These are phyloP conservation scores for Meteorus cinctellus DNA, from an alignment of 2,888 invertebrate species.

Conservation along the genomic window DNA sequence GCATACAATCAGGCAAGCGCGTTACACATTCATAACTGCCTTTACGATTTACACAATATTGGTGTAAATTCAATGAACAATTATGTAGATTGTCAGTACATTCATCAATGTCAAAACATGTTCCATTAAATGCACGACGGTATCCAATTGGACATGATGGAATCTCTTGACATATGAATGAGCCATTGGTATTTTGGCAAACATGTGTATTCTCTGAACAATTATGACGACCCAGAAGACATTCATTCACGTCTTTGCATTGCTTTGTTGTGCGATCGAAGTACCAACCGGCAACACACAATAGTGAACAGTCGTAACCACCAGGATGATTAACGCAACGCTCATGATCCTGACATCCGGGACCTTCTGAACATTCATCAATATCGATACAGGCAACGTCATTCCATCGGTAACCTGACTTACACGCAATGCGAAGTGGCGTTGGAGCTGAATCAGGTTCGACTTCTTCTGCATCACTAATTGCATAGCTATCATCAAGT, in stretches of 20 bases:
- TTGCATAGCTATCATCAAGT: not conserved
- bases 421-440: slow-evolving; percentile 53
- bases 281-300: slow-evolving; percentile 65
- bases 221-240: slow-evolving; percentile 75
- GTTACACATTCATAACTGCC: slow-evolving; percentile 74
- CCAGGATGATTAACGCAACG: slow-evolving; percentile 74
- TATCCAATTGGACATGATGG: slow-evolving; percentile 60
- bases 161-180: slow-evolving; percentile 60
- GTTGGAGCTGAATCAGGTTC: not conserved
- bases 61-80: slow-evolving; percentile 59
- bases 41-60: slow-evolving; percentile 73
- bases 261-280: slow-evolving; percentile 59
- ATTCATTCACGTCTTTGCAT: slow-evolving; percentile 77
- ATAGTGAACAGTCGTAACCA: slow-evolving; percentile 72
- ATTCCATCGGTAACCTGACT: slow-evolving; percentile 58
- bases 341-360: slow-evolving; percentile 69
- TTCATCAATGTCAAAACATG: slow-evolving; percentile 81
- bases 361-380: slow-evolving; percentile 75
- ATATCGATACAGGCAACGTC: slow-evolving; percentile 75
- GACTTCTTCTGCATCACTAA: not conserved
- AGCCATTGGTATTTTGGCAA: slow-evolving; percentile 65
- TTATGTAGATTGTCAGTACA: slow-evolving; percentile 76
- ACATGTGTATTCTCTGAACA: slow-evolving; percentile 58
- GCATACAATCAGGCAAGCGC: slow-evolving; percentile 62
- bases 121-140: slow-evolving; percentile 73